Evolutionary conservation across 2,113 vertebrate genomes (phyloP), one percentile per base, ranked within the genome.

Genomic region (Phalacrocorax pelagicus): DNA sequence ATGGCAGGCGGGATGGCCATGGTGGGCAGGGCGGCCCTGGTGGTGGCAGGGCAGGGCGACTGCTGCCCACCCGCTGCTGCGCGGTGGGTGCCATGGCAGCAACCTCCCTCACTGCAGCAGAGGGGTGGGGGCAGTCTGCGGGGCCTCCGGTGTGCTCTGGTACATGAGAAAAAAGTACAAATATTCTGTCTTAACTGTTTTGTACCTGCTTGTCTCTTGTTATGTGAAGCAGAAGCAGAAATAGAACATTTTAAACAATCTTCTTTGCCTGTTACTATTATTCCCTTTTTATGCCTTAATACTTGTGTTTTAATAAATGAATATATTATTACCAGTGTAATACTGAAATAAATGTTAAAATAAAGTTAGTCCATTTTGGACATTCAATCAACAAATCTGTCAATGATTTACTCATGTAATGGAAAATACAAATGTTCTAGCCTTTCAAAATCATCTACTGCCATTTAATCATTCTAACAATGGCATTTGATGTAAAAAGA

Each of bases 1-100:
- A 44, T 44, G 42, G 42, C 42, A 15, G 42, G 42, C 14, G 29
- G 30, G 32, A 11, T 6, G 47, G 54, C 30, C 55, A 57, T 57
- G 55, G 30, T 7, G 2, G 12, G 40, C 11, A 32, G 6, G 5
- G 34, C 1, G 2, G 46, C 66, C 18, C 26, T 17, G 26, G 32
- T 24, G 42, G 51, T 11, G 13, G 62, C 17, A 42, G 46, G 29
- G 55, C 30, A 2, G 23, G 65, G 17, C 27, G 2, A 57, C 22
- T 1, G 13, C 4, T 52, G 13, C 47, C n/a, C 9, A 2, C 5
- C 8, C 6, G 12, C 15, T 27, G 47, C n/a, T 19, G 9, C 29
- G n/a, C 12, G 1, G 10, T 20, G 30, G 66, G 26, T 2, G 12
- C 42, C 23, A n/a, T 23, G 12, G 46, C 17, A 42, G 61, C 10